Evolutionary conservation across 1,140 invertebrate genomes (phyloP).

Genomic region (Adelges cooleyi): DNA sequence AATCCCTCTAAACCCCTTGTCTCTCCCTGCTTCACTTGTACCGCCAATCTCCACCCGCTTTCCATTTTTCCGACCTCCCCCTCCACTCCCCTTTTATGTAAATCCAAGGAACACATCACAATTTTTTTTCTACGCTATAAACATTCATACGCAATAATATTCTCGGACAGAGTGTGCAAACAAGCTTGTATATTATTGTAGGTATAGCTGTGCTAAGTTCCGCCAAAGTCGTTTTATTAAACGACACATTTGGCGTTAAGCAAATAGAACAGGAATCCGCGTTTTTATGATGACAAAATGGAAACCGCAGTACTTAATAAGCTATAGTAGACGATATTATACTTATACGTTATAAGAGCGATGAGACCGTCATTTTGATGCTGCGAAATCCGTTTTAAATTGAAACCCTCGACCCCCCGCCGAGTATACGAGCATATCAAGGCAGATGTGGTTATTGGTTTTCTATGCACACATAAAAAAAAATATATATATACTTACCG

Average conservation of each 20-base stretch:
- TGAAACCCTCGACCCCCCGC: background rate
- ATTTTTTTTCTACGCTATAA: too few species aligned
- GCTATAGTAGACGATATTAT: background rate
- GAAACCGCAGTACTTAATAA: conserved; percentile 15
- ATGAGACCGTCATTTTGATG: background rate
- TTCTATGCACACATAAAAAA: background rate
- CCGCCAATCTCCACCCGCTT: too few species aligned
- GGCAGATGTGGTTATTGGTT: conserved; percentile 5
- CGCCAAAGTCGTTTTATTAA: conserved; percentile 13
- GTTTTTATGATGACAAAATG: conserved; percentile 5
- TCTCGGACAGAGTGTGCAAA: too few species aligned
- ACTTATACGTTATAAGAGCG: background rate
- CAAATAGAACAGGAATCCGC: background rate
- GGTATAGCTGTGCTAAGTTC: too few species aligned
- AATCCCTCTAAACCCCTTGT: too few species aligned
- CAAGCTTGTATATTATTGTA: too few species aligned
- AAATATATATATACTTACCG: background rate
- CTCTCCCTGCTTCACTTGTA: too few species aligned
- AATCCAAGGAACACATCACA: too few species aligned
- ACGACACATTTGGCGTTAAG: conserved; percentile 1
- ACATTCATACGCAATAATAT: too few species aligned
- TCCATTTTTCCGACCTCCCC: too few species aligned
- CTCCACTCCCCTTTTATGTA: too few species aligned
- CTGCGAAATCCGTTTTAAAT: conserved; percentile 17
- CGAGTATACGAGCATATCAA: background rate